phyloP scores from a whole-genome alignment of 2,888 invertebrate genomes.

The Gnatocerus cornutus region DNA sequence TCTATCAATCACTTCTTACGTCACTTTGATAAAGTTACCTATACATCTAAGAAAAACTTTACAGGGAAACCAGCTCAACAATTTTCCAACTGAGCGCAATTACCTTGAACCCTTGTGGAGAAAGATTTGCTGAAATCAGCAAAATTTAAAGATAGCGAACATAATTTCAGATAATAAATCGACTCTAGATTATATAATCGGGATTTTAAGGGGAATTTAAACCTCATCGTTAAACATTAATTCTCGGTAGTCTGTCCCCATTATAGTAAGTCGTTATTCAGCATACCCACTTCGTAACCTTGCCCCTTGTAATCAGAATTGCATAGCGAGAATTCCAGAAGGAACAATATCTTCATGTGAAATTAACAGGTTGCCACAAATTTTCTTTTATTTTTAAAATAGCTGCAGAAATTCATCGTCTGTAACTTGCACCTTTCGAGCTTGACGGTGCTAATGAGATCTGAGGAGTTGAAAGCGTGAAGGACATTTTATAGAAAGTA shows the following conservation, averaged over 20 bases:
- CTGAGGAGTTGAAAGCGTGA: slow-evolving; percentile 9
- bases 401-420: background rate
- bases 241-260: slow-evolving; percentile 20
- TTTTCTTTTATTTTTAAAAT: background rate
- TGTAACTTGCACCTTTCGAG: slow-evolving; percentile 17
- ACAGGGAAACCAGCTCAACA: background rate
- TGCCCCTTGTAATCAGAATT: slow-evolving; percentile 10
- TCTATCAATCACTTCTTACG: background rate
- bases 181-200: slow-evolving; percentile 12
- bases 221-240: slow-evolving; percentile 26
- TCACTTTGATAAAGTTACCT: background rate
- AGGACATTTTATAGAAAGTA: slow-evolving; percentile 12
- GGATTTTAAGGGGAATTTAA: slow-evolving; percentile 24
- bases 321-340: slow-evolving; percentile 26
- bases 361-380: slow-evolving; percentile 8
- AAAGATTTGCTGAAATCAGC: slow-evolving; percentile 7
- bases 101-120: background rate
- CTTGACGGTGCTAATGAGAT: slow-evolving; percentile 20
- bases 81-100: slow-evolving; percentile 1
- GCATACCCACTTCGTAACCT: slow-evolving; percentile 13
- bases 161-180: slow-evolving; percentile 23
- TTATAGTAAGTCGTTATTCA: slow-evolving; percentile 23
- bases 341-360: background rate
- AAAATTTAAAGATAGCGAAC: slow-evolving; percentile 14
- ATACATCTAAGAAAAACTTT: background rate